Evolutionary conservation across 2,888 invertebrate species (phyloP), one percentile per base, ranked within the genome.

Genomic region (Troides helena): DNA sequence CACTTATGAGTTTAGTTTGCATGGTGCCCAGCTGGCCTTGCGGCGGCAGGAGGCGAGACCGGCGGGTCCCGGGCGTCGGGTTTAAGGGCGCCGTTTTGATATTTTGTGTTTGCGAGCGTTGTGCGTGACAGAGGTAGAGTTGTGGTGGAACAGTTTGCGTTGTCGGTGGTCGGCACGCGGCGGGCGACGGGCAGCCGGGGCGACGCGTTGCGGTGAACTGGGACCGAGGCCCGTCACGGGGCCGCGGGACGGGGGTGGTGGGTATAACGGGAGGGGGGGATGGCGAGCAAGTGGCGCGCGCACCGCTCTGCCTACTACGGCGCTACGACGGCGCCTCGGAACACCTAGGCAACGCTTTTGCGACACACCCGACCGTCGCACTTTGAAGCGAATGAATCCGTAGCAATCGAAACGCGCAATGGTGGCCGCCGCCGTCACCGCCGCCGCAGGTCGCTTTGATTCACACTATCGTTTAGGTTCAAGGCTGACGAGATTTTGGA

Each of bases 1-100:
- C 92, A 87, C 93, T 93, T 90, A 94, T 93, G 79, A 90, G 86
- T 86, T 93, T 94, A 76, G 91, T 91, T 89, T 93, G 94, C 92
- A 93, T 94, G 87, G 81, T 87, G 85, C 82, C 85, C 82, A 84
- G 82, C 84, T 85, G 77, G 78, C 79, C 77, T 78, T 82, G 78
- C 77, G 83, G 78, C 78, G 81, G 82, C 78, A 81, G 78, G 73
- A 77, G 76, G 74, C 80, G 87, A 87, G 88, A 85, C 86, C 78
- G 77, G 71, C 80, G 81, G 77, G 88, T 85, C 86, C 89, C 89
- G 72, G 80, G 76, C 72, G 79, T 81, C 70, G 82, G 83, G 76
- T 85, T 85, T 77, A 84, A 80, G 74, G 89, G 87, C 76, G 87
- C 86, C 86, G 87, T 88, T 80, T 87, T 87, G 82, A 77, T 75